These are phyloP conservation scores for Bos indicus DNA, from an alignment of 2,113 vertebrate species.

Conservation along the genomic window DNA sequence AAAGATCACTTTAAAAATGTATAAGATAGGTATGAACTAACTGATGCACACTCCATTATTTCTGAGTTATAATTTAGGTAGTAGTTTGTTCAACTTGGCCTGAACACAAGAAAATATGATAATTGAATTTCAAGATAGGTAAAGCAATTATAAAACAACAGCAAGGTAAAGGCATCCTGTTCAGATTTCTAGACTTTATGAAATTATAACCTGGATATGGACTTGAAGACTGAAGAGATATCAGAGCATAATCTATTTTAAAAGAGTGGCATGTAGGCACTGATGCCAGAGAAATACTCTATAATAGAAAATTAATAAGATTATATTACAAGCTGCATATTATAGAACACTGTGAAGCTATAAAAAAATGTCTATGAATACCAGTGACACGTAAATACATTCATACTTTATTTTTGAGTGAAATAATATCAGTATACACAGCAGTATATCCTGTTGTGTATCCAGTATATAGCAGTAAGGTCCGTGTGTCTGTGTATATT, in stretches of 20 bases:
- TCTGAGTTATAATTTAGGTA: constrained; percentile 2
- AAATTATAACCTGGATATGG: not conserved
- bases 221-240: not conserved
- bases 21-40: not conserved
- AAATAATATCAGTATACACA: not conserved
- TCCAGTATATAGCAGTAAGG: not conserved
- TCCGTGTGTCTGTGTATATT: not conserved
- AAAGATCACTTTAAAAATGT: not conserved
- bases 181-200: not conserved
- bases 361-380: not conserved
- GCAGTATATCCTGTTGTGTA: not conserved
- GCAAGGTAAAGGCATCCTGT: not conserved
- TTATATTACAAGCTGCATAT: not conserved
- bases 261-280: not conserved
- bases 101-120: not conserved
- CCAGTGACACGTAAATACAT: not conserved
- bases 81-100: not conserved
- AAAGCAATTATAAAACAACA: not conserved
- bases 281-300: not conserved
- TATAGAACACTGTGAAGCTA: not conserved
- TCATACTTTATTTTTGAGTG: not conserved
- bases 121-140: not conserved
- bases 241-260: not conserved
- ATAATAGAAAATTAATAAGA: not conserved
- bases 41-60: not conserved